Percentiles rank a stretch among this genome's conserved stretches.
Evolutionary conservation across 2,113 vertebrate genomes (phyloP).

Genomic region (Brachyistius frenatus): DNA sequence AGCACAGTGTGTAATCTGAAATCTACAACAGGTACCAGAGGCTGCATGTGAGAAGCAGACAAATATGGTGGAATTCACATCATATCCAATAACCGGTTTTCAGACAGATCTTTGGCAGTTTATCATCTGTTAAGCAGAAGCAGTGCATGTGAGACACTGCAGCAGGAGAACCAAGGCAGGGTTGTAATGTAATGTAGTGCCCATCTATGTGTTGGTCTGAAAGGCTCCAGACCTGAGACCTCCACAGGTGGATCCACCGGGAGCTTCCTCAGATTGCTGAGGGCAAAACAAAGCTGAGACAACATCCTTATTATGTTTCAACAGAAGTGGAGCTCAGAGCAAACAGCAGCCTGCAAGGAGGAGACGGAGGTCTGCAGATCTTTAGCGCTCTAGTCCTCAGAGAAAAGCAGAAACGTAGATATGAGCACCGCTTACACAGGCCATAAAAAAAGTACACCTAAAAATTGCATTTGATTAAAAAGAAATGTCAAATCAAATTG

Average conservation of each 20-base stretch:
- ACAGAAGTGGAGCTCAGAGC: slow-evolving; percentile 10
- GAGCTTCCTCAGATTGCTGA: slow-evolving; percentile 35
- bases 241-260: slow-evolving; percentile 30
- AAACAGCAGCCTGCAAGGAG: slow-evolving; percentile 21
- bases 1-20: background rate
- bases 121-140: background rate
- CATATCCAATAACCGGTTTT: slow-evolving; percentile 23
- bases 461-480: too few species aligned
- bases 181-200: background rate
- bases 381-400: background rate
- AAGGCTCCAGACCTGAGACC: slow-evolving; percentile 29
- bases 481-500: too few species aligned
- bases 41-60: slow-evolving; percentile 5
- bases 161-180: background rate
- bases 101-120: background rate
- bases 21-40: background rate
- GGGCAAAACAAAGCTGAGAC: slow-evolving; percentile 73
- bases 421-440: too few species aligned
- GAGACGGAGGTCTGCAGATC: background rate
- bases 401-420: background rate
- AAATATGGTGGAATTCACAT: slow-evolving; percentile 27
- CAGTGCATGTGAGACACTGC: background rate
- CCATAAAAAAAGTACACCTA: too few species aligned
- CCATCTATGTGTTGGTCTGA: slow-evolving; percentile 14
- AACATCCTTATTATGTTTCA: slow-evolving; percentile 58